A percentile compares a stretch with the other conserved stretches of the same genome.
Evolutionary conservation across 2,113 vertebrate species (phyloP).

Genomic region (Paramisgurnus dabryanus): DNA sequence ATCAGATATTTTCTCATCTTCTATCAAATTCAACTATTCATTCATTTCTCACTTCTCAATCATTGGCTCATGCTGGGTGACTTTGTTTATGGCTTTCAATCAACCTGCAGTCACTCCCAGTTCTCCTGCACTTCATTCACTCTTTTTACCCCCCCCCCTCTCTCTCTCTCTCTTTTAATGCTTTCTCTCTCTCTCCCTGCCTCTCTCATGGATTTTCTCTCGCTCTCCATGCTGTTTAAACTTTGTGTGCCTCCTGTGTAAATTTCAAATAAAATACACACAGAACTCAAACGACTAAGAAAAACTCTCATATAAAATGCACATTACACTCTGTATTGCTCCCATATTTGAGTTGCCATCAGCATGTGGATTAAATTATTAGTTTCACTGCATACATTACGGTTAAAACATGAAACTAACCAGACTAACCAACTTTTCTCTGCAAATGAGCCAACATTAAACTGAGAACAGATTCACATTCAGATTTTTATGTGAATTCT

Average conservation of each 20-base stretch:
- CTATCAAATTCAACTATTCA: conserved; percentile 24
- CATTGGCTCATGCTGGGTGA: conserved; percentile 7
- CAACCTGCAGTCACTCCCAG: conserved; percentile 10
- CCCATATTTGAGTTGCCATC: conserved; percentile 26
- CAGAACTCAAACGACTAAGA: conserved; percentile 29
- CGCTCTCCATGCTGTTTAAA: neutral
- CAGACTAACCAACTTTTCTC: neutral
- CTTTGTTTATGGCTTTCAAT: conserved; percentile 33
- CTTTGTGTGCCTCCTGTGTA: conserved; percentile 5
- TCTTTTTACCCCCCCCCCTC: neutral
- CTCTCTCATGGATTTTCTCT: no score
- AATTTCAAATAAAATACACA: conserved; percentile 35
- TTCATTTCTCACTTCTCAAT: conserved; percentile 25
- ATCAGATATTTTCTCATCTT: conserved; percentile 6
- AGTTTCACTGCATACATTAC: conserved; percentile 39
- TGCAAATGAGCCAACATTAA: neutral
- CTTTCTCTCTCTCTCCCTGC: neutral
- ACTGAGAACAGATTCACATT: no score
- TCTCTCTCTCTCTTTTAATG: conserved; percentile 1
- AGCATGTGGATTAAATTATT: conserved; percentile 42
- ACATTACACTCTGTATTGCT: conserved; percentile 25
- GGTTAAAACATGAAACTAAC: neutral
- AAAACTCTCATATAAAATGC: conserved; percentile 39
- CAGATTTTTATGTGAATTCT: no score
- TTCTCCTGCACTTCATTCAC: conserved; percentile 31